These are phyloP conservation scores for Cottoperca gobio DNA, from an alignment of 2,797 vertebrate genomes.

Conservation along the genomic window DNA sequence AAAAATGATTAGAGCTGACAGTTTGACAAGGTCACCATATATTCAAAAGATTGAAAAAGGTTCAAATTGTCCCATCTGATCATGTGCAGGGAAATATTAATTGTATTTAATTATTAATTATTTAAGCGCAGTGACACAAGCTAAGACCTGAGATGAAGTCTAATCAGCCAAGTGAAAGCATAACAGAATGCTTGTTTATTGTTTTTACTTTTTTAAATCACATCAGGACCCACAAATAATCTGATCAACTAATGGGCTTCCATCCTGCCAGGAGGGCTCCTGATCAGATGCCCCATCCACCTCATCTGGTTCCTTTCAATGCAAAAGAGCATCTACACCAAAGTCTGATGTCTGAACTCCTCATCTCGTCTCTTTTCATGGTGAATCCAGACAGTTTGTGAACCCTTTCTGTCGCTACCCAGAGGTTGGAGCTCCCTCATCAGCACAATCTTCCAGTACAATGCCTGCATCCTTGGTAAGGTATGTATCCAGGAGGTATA, in stretches of 20 bases:
- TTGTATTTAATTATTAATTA: too few species aligned
- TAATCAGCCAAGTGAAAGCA: too few species aligned
- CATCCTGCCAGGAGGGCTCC: background rate
- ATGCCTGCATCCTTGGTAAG: background rate
- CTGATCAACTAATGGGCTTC: too few species aligned
- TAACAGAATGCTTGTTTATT: too few species aligned
- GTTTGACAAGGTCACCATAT: background rate
- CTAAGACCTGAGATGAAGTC: too few species aligned
- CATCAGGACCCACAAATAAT: too few species aligned
- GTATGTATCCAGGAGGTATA: background rate
- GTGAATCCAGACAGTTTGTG: too few species aligned
- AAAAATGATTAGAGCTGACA: too few species aligned
- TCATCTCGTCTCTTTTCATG: background rate
- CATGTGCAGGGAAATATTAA: too few species aligned
- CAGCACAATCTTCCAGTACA: too few species aligned
- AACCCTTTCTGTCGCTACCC: background rate
- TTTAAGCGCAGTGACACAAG: too few species aligned
- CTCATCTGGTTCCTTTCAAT: background rate
- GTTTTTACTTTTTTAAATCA: too few species aligned
- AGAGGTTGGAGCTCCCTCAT: background rate
- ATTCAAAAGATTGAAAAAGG: background rate
- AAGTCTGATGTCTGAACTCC: background rate
- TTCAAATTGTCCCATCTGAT: background rate
- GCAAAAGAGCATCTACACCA: background rate
- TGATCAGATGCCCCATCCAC: background rate